A percentile compares a stretch with the other conserved stretches of the same genome.
Conservation (phyloP, 2,888 invertebrate genomes). For the Mesorhabditis belari region DNA sequence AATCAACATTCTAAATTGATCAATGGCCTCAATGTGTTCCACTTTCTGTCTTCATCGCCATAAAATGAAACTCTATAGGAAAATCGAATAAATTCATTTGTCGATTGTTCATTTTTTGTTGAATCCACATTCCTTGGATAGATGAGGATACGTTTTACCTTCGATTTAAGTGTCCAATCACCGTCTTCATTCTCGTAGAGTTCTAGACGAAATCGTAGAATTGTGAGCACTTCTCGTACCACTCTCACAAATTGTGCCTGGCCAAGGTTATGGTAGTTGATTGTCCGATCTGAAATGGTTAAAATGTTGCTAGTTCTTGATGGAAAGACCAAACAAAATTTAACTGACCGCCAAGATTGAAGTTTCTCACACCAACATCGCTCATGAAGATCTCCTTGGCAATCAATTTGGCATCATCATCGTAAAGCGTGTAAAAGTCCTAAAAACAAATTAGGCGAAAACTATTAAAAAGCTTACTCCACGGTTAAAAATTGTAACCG, state of each 20-base stretch:
- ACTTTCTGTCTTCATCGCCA: too few species aligned
- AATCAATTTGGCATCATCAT: slow-evolving; percentile 37
- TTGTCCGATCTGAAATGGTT: slow-evolving; percentile 1
- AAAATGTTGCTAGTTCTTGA: not conserved
- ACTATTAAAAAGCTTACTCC: slow-evolving; percentile 13
- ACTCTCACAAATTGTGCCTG: slow-evolving; percentile 32
- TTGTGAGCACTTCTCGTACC: slow-evolving; percentile 23
- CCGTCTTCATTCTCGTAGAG: slow-evolving; percentile 24
- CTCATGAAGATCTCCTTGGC: slow-evolving; percentile 41
- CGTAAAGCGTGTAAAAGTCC: slow-evolving; percentile 36
- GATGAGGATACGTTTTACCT: slow-evolving; percentile 7
- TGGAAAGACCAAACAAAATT: not conserved
- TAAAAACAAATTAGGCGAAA: slow-evolving; percentile 6
- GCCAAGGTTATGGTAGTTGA: slow-evolving; percentile 29
- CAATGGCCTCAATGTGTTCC: too few species aligned
- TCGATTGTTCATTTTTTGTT: too few species aligned
- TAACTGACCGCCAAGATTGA: slow-evolving; percentile 11
- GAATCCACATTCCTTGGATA: too few species aligned
- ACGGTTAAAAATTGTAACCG: slow-evolving; percentile 34
- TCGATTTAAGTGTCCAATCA: slow-evolving; percentile 26
- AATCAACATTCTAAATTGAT: too few species aligned
- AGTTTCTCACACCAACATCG: slow-evolving; percentile 31
- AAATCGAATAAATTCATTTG: too few species aligned
- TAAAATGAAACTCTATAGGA: too few species aligned
- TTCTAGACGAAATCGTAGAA: slow-evolving; percentile 31